Conservation (phyloP, 2,113 vertebrate species). For the Cinclus cinclus region DNA sequence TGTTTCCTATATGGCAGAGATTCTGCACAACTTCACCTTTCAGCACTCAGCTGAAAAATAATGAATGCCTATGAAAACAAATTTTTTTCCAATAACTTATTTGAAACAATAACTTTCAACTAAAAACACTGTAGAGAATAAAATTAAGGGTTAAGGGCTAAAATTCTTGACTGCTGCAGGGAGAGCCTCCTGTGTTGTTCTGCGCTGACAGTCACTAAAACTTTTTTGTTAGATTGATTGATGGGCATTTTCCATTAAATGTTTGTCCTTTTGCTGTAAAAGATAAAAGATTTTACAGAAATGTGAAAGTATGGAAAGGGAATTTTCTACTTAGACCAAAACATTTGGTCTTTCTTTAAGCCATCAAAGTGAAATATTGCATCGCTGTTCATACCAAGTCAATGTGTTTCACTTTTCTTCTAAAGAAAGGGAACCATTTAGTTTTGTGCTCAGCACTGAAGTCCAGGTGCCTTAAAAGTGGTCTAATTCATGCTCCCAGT, state of each 20-base stretch:
- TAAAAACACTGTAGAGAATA: not conserved
- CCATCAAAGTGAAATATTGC: constrained; percentile 22
- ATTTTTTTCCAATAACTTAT: not conserved
- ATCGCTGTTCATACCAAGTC: not conserved
- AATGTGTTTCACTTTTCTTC: not conserved
- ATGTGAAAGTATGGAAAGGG: not conserved
- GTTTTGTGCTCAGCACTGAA: not conserved
- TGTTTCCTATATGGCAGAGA: not conserved
- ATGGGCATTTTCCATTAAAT: constrained; percentile 13
- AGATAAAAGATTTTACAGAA: not conserved
- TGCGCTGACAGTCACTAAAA: not conserved
- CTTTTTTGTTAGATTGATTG: not conserved
- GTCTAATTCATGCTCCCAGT: not conserved
- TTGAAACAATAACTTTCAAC: not conserved
- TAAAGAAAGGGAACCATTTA: not conserved
- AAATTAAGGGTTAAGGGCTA: not conserved
- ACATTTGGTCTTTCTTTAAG: not conserved
- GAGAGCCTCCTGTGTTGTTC: not conserved
- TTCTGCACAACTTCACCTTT: not conserved
- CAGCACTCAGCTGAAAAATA: not conserved
- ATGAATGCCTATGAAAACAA: not conserved
- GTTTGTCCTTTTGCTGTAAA: not conserved
- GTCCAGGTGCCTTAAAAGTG: not conserved
- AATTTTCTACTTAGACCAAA: constrained; percentile 15
- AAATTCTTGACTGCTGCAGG: not conserved